phyloP scores from a whole-genome alignment of 2,113 vertebrate genomes.

The Percopsis transmontana region DNA sequence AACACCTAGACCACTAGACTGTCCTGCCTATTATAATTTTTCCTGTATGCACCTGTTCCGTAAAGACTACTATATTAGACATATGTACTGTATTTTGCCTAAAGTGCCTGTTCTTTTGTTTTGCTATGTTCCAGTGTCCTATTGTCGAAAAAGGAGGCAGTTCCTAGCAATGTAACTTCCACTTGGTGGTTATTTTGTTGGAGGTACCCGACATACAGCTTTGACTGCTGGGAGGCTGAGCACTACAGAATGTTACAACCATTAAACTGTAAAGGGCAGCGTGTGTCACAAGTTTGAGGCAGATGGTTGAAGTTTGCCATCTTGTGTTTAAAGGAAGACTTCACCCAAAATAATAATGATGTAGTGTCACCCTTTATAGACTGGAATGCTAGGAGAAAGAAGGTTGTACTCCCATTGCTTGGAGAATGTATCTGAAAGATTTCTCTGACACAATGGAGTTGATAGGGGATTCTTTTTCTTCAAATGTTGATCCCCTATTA shows the following conservation, averaged over 20 bases:
- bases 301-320: too few relatives aligned
- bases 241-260: slow-evolving; percentile 10
- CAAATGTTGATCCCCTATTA: too few relatives aligned
- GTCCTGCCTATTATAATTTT: too few relatives aligned
- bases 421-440: too few relatives aligned
- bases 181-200: slow-evolving; percentile 22
- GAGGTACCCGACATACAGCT: slow-evolving; percentile 9
- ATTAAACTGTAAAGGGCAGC: not conserved
- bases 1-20: too few relatives aligned
- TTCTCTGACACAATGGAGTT: too few relatives aligned
- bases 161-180: not conserved
- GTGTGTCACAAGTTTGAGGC: not conserved
- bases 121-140: not conserved
- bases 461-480: too few relatives aligned
- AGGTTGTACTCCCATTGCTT: too few relatives aligned
- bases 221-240: not conserved
- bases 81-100: slow-evolving; percentile 12
- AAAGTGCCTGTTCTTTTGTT: slow-evolving; percentile 3
- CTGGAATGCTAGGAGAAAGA: too few relatives aligned
- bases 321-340: too few relatives aligned
- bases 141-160: not conserved
- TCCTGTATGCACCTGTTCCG: not conserved
- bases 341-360: too few relatives aligned
- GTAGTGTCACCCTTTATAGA: too few relatives aligned
- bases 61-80: not conserved